Evolutionary conservation across 1,140 invertebrate genomes (phyloP), one percentile per base, ranked within the genome.

Genomic region (Paramacrobiotus metropolitanus): DNA sequence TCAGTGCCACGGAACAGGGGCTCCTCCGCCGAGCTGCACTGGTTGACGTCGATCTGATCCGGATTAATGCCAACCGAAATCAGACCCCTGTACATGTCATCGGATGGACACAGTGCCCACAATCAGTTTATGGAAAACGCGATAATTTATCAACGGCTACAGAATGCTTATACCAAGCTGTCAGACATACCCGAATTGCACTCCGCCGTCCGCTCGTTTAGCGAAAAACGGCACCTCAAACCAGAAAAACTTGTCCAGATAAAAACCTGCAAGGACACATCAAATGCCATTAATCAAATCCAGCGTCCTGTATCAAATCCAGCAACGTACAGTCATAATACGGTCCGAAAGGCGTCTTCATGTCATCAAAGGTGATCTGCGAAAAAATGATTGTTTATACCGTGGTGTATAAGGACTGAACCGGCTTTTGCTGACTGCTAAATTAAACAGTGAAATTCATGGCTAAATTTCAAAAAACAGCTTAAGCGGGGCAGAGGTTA

Each of bases 241-340:
- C 48, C 48, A 55, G 48, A 55, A 55, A 24, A 55, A 55, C 48
- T 55, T 55, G 48, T 55, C 48, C 15, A 55, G 48, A 24, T 55
- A 55, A 24, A 55, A 55, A 24, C 48, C 48, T 55, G 24, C 15
- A 24, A 55, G 24, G 48, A 55, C 15, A 55, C 15, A 15, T n/a
- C n/a, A n/a, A n/a, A n/a, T n/a, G n/a, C n/a, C n/a, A n/a, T n/a
- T n/a, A n/a, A n/a, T n/a, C n/a, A n/a, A n/a, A n/a, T n/a, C n/a
- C n/a, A n/a, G n/a, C n/a, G n/a, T n/a, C n/a, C n/a, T n/a, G n/a
- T n/a, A n/a, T n/a, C n/a, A n/a, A n/a, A n/a, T n/a, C n/a, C n/a
- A n/a, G n/a, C 15, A 55, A 28, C 48, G 15, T 55, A 55, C 48
- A 55, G 24, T 55, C 48, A 55, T 55, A 55, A 24, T 20, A 55